These are phyloP conservation scores for Nebria salina DNA, from an alignment of 2,888 invertebrate species.

Conservation along the genomic window DNA sequence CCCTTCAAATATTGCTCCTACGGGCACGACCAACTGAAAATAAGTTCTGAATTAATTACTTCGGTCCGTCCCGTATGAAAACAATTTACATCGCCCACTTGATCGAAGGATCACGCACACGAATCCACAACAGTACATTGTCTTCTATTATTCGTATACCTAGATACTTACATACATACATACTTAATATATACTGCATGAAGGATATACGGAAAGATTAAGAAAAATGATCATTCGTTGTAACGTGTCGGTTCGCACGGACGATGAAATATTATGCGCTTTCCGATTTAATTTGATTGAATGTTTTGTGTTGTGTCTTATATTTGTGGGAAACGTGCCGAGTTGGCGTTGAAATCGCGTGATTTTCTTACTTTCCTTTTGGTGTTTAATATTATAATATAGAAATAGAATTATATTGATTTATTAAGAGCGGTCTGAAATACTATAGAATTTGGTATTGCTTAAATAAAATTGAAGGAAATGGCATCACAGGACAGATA, in stretches of 20 bases:
- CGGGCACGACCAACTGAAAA: slow-evolving; percentile 38
- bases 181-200: not conserved
- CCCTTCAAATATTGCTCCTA: slow-evolving; percentile 23
- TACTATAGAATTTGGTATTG: not conserved
- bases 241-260: not conserved
- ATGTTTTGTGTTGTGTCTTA: slow-evolving; percentile 14
- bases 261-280: slow-evolving; percentile 28
- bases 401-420: not conserved
- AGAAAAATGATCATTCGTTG: slow-evolving; percentile 24
- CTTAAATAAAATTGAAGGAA: not conserved
- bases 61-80: slow-evolving; percentile 31
- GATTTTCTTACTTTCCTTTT: not conserved
- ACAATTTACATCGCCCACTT: slow-evolving; percentile 34
- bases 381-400: not conserved
- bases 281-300: slow-evolving; percentile 18
- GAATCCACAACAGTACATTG: not conserved
- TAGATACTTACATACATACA: not conserved
- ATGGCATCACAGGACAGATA: too few species aligned
- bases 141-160: not conserved
- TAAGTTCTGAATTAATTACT: slow-evolving; percentile 41
- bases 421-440: not conserved
- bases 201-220: slow-evolving; percentile 14
- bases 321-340: not conserved
- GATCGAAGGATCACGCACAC: slow-evolving; percentile 26
- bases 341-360: not conserved